Conservation (phyloP, 2,888 invertebrate genomes). For the Scotopteryx bipunctaria region DNA sequence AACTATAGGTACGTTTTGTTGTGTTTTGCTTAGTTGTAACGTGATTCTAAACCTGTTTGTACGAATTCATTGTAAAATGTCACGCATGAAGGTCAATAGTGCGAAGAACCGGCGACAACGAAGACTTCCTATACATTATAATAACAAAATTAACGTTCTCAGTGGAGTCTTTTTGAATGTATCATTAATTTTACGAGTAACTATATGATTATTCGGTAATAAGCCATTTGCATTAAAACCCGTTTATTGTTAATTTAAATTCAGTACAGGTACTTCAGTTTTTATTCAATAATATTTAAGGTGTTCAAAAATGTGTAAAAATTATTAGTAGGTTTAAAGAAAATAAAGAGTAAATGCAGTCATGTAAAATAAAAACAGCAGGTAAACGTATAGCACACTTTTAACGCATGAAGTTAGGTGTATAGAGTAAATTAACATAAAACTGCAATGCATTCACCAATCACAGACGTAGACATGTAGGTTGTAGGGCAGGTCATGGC, state of each 20-base stretch:
- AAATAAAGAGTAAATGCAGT: too few species aligned
- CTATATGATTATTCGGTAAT: too few species aligned
- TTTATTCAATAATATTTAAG: too few species aligned
- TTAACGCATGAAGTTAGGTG: slow-evolving; percentile 28
- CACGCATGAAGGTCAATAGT: slow-evolving; percentile 61
- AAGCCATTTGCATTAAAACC: too few species aligned
- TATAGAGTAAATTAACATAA: slow-evolving; percentile 52
- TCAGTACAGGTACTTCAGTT: too few species aligned
- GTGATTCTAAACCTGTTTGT: slow-evolving; percentile 57
- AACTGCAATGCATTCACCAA: slow-evolving; percentile 60
- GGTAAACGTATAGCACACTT: neutral
- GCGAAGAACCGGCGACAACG: slow-evolving; percentile 51
- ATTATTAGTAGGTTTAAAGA: too few species aligned
- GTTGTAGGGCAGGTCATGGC: slow-evolving; percentile 81
- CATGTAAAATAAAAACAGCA: too few species aligned
- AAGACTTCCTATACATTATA: slow-evolving; percentile 51
- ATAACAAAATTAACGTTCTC: slow-evolving; percentile 1
- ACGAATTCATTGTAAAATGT: slow-evolving; percentile 58
- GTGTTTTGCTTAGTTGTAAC: slow-evolving; percentile 40
- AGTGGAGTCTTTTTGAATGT: too few species aligned
- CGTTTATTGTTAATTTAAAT: too few species aligned
- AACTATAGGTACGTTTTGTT: slow-evolving; percentile 34
- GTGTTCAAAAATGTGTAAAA: too few species aligned
- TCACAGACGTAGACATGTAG: slow-evolving; percentile 65
- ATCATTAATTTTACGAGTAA: too few species aligned